Evolutionary conservation across 2,113 vertebrate genomes (phyloP), one percentile per base, ranked within the genome.

Genomic region (Spizaetus ornatus): DNA sequence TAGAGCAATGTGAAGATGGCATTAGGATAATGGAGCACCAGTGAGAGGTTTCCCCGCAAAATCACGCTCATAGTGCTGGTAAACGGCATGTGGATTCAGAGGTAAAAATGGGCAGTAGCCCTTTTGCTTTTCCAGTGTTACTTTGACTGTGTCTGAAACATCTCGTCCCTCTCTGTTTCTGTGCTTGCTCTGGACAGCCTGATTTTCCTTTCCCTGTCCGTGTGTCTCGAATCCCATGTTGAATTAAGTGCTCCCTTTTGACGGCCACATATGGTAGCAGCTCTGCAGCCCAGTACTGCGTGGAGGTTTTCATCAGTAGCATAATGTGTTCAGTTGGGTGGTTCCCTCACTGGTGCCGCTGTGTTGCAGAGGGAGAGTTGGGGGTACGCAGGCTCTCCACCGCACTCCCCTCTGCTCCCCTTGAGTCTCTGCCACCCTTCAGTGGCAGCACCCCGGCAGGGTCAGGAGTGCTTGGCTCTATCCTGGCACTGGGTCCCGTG

Each of bases 151-250:
- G 18, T 23, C 47, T 69, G 50, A 52, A 61, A 36, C 11, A 62
- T 34, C 50, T 65, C 2, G 1, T 13, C 22, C 14, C 23, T 89
- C 36, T 10, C 25, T 59, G 18, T 27, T 67, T 26, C 66, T 38
- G 11, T 12, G 53, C 34, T 71, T 78, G 45, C 67, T 73, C 7
- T 3, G 47, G n/a, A 52, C 21, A 58, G 47, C 17, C 38, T 15
- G 76, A 40, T 62, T 74, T 62, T 74, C 42, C 58, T 42, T 32
- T 20, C 9, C 19, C 45, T 65, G 7, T 34, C 63, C 42, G 16
- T 9, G 4, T 34, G 34, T 62, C 59, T 82, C 0, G 0, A 63
- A 40, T 42, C 80, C 40, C 20, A 2, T 9, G 18, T 9, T 63
- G 61, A 63, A 76, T 19, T n/a, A 25, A 38, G 52, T 12, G 56